Evolutionary conservation across 1,140 invertebrate species (phyloP).

Genomic region (Watersipora subatra): DNA sequence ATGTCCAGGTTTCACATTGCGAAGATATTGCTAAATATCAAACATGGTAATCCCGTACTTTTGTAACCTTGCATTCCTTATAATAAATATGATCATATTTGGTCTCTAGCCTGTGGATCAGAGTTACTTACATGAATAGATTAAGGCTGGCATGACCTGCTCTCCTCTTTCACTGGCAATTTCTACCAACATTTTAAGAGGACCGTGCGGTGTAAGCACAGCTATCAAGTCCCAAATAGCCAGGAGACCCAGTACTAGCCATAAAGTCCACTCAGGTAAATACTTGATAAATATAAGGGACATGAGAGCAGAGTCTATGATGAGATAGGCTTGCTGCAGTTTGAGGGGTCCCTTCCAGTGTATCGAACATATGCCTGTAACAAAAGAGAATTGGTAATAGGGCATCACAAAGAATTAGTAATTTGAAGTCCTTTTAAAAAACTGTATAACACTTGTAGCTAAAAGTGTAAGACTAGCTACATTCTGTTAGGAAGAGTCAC

Average conservation of each 20-base stretch:
- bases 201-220: slow-evolving; percentile 81
- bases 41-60: too few relatives aligned
- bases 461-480: too few relatives aligned
- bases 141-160: slow-evolving; percentile 87
- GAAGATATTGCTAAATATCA: too few relatives aligned
- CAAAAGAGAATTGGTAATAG: too few relatives aligned
- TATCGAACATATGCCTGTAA: slow-evolving; percentile 86
- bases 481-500: too few relatives aligned
- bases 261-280: slow-evolving; percentile 91
- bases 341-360: slow-evolving; percentile 86
- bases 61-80: too few relatives aligned
- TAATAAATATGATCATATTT: too few relatives aligned
- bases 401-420: too few relatives aligned
- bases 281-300: slow-evolving; percentile 95
- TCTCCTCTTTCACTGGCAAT: slow-evolving; percentile 93
- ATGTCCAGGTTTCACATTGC: too few relatives aligned
- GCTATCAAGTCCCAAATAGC: slow-evolving; percentile 95
- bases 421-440: too few relatives aligned
- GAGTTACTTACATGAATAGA: slow-evolving; percentile 54
- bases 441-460: too few relatives aligned
- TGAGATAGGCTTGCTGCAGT: slow-evolving; percentile 84
- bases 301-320: slow-evolving; percentile 90
- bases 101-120: too few relatives aligned
- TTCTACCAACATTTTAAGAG: slow-evolving; percentile 87
- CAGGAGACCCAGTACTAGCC: slow-evolving; percentile 83